Evolutionary conservation across 1,140 invertebrate genomes (phyloP).

Genomic region (Protaetia brevitarsis): DNA sequence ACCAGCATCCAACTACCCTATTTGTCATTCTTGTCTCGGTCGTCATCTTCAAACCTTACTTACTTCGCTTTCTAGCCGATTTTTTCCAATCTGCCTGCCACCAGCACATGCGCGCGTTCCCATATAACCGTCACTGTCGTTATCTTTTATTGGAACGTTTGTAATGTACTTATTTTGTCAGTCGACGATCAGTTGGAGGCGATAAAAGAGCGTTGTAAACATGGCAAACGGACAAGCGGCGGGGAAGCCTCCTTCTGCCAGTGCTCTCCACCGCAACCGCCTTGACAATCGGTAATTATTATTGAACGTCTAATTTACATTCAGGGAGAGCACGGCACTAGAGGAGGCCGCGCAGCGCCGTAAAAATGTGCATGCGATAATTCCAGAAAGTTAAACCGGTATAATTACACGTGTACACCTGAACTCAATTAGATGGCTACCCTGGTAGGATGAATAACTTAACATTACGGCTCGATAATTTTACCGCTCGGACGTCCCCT

Average conservation of each 20-base stretch:
- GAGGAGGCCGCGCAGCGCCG: neutral
- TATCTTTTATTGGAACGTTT: conserved; percentile 16
- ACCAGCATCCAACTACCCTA: neutral
- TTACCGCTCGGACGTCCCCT: neutral
- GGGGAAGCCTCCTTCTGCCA: neutral
- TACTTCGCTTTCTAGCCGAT: neutral
- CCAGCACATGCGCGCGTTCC: neutral
- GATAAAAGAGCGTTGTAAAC: conserved; percentile 15
- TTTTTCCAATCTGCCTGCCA: neutral
- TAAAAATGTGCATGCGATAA: conserved; percentile 32
- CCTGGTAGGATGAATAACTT: conserved; percentile 12
- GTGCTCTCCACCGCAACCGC: neutral
- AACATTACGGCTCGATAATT: conserved; percentile 7
- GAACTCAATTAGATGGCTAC: conserved; percentile 39
- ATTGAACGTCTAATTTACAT: conserved; percentile 38
- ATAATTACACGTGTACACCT: conserved; percentile 36
- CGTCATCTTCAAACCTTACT: conserved; percentile 1
- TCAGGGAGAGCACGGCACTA: conserved; percentile 2
- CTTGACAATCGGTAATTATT: conserved; percentile 28
- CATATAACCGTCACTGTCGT: conserved; percentile 14
- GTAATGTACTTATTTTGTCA: conserved; percentile 18
- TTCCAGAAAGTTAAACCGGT: conserved; percentile 36
- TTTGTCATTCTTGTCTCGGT: conserved; percentile 2
- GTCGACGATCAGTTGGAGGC: neutral
- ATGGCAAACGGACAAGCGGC: neutral